Percentiles rank a stretch among this genome's conserved stretches.
phyloP scores from a whole-genome alignment of 2,888 invertebrate species.

The Ametastegia equiseti region DNA sequence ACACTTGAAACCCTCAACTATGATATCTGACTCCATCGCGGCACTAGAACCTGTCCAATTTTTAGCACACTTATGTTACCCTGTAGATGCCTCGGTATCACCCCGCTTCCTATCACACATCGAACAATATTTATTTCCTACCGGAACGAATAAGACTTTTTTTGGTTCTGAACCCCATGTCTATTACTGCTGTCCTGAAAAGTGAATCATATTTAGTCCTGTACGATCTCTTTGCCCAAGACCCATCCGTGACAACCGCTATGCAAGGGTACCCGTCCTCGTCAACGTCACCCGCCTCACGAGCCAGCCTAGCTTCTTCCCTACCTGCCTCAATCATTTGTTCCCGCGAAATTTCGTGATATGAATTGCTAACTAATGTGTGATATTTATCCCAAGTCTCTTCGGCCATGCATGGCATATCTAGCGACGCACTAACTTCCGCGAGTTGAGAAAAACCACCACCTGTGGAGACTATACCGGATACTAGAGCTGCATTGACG shows the following conservation, averaged over 20 bases:
- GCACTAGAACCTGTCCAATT: no score
- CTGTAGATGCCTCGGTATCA: not conserved
- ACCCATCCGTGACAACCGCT: no score
- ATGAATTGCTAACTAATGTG: not conserved
- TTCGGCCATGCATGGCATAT: not conserved
- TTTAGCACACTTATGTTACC: slow-evolving; percentile 21
- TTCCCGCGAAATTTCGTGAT: not conserved
- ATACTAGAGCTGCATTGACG: no score
- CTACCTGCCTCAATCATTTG: not conserved
- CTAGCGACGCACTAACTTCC: not conserved
- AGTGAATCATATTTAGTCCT: no score
- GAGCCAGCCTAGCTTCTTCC: not conserved
- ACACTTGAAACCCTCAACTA: no score
- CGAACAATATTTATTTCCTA: slow-evolving; percentile 5
- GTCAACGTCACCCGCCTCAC: no score
- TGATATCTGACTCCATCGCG: no score
- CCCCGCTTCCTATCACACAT: not conserved
- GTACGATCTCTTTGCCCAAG: no score
- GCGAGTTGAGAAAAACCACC: not conserved
- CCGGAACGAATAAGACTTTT: not conserved
- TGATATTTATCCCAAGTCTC: not conserved
- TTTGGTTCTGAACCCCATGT: no score
- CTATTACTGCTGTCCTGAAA: no score
- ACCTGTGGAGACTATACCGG: no score
- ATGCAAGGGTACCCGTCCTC: no score